phyloP scores from a whole-genome alignment of 2,888 invertebrate genomes.

The Aporophyla nigra region DNA sequence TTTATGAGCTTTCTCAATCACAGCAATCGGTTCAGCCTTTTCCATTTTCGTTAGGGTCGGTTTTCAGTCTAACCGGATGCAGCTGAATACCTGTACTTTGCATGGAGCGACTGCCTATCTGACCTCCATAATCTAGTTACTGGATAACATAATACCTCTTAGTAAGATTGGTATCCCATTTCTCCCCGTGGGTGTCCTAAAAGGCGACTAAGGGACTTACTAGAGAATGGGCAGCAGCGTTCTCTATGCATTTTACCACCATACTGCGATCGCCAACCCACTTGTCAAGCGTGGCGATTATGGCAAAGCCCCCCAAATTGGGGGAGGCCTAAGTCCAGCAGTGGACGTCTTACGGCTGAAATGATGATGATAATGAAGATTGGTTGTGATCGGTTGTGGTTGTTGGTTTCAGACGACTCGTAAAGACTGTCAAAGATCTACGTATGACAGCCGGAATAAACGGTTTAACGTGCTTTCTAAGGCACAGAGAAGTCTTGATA shows the following conservation, averaged over 20 bases:
- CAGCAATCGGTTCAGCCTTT: neutral
- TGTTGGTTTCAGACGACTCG: neutral
- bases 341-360: no score
- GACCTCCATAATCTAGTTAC: neutral
- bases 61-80: neutral
- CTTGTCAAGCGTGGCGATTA: no score
- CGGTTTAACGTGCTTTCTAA: neutral
- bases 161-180: neutral
- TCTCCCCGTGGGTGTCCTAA: no score
- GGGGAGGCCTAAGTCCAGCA: no score
- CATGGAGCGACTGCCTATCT: neutral
- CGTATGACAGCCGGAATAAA: neutral
- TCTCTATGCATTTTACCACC: no score
- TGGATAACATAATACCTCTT: neutral
- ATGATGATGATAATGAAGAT: no score
- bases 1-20: neutral
- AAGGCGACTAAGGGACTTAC: no score
- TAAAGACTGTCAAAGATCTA: neutral
- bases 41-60: neutral
- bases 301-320: no score
- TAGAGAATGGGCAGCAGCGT: no score
- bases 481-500: neutral
- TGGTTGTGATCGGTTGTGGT: neutral
- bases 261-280: no score
- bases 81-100: neutral